Evolutionary conservation across 2,797 vertebrate genomes (phyloP).

Genomic region (Ctenopoma multispine): DNA sequence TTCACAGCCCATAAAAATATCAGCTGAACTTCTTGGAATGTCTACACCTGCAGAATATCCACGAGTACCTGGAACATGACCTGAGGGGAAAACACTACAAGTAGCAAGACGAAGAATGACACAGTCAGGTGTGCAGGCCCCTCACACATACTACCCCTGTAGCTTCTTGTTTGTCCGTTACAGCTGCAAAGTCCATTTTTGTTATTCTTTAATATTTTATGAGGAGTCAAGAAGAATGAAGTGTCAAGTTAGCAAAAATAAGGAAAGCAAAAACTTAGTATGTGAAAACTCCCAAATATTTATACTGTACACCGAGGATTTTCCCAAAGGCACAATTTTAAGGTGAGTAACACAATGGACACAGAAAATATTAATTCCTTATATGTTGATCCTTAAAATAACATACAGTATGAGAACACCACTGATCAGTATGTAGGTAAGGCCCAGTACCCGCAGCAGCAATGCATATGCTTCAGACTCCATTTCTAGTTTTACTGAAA

Average conservation of each 20-base stretch:
- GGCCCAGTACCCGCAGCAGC: not conserved
- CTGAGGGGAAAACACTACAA: conserved; percentile 71
- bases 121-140: conserved; percentile 58
- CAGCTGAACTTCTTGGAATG: conserved; percentile 66
- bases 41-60: conserved; percentile 72
- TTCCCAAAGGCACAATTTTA: conserved; percentile 16
- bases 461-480: not conserved
- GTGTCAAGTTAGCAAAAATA: conserved; percentile 46
- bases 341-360: not conserved
- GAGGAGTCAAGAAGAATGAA: conserved; percentile 40
- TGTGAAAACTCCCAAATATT: conserved; percentile 49
- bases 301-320: conserved; percentile 14
- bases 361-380: not conserved
- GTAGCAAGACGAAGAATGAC: conserved; percentile 66
- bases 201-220: conserved; percentile 57
- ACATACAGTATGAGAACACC: not conserved
- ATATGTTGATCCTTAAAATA: not conserved
- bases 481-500: not conserved
- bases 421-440: not conserved
- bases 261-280: conserved; percentile 31
- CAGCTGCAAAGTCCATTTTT: conserved; percentile 39
- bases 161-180: conserved; percentile 46
- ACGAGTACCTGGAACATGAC: conserved; percentile 70
- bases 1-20: conserved; percentile 70
- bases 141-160: conserved; percentile 32